These are phyloP conservation scores for Troides oblongomaculatus DNA, from an alignment of 2,888 invertebrate species.

Conservation along the genomic window DNA sequence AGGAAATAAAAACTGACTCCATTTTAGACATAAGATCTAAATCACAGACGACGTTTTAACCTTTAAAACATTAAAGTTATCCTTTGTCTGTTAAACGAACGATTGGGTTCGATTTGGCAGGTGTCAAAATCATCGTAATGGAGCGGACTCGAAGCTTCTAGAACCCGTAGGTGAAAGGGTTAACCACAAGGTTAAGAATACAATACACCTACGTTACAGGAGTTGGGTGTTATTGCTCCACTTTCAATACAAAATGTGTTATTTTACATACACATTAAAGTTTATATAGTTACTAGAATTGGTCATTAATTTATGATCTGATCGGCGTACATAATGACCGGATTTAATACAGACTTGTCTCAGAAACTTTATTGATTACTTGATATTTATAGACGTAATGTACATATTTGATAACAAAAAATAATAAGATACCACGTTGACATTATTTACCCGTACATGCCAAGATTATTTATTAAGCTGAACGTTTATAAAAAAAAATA, in stretches of 20 bases:
- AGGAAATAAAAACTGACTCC: not conserved
- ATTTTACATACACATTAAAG: slow-evolving; percentile 4
- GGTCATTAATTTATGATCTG: slow-evolving; percentile 27
- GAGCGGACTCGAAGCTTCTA: slow-evolving; percentile 35
- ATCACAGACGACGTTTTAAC: slow-evolving; percentile 16
- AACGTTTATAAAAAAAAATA: not conserved
- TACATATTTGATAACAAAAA: slow-evolving; percentile 16
- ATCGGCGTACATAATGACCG: slow-evolving; percentile 16
- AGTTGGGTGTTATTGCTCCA: slow-evolving; percentile 29
- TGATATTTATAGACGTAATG: slow-evolving; percentile 16
- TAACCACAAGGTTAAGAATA: slow-evolving; percentile 38
- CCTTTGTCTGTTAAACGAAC: slow-evolving; percentile 1
- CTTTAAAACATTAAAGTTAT: slow-evolving; percentile 5
- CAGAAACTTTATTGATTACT: slow-evolving; percentile 20
- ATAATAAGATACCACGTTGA: slow-evolving; percentile 9
- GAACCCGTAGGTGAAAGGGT: slow-evolving; percentile 40
- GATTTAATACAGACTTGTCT: slow-evolving; percentile 23
- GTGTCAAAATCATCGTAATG: slow-evolving; percentile 29
- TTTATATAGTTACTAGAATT: slow-evolving; percentile 22
- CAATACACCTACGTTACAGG: slow-evolving; percentile 27
- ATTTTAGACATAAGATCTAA: slow-evolving; percentile 4
- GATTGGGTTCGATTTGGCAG: slow-evolving; percentile 30
- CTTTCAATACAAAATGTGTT: slow-evolving; percentile 10
- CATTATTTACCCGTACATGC: not conserved
- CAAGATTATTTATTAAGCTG: not conserved